Percentiles rank a stretch among this genome's conserved stretches.
Conservation (phyloP, 2,113 vertebrate species). For the Sciurus niger region DNA sequence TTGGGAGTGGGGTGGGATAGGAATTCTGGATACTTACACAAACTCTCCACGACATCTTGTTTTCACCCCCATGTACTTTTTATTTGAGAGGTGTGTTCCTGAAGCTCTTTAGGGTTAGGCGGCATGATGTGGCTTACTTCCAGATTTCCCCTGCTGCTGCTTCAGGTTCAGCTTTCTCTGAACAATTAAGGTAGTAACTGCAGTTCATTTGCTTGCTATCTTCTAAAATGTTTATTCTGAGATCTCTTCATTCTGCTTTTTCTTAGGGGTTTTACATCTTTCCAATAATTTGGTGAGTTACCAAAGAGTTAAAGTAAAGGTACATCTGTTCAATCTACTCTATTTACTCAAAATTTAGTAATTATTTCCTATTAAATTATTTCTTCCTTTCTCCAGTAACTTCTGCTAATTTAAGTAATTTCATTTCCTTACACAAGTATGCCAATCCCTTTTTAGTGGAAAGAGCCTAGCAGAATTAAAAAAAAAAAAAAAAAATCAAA, state of each 20-base stretch:
- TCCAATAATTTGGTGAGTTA: slow-evolving; percentile 11
- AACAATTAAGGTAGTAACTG: neutral
- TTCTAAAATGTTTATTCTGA: slow-evolving; percentile 18
- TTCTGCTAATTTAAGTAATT: slow-evolving; percentile 68
- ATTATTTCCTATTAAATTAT: slow-evolving; percentile 60
- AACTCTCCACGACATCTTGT: neutral
- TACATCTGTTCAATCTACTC: neutral
- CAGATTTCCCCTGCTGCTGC: neutral
- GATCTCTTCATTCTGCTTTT: slow-evolving; percentile 17
- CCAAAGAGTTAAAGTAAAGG: slow-evolving; percentile 48
- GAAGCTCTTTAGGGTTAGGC: neutral
- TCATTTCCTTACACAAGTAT: slow-evolving; percentile 37
- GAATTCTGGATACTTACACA: neutral
- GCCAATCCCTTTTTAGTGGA: slow-evolving; percentile 1
- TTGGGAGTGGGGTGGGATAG: neutral
- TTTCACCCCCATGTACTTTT: neutral
- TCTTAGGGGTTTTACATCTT: slow-evolving; percentile 21
- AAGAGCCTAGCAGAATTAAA: slow-evolving; percentile 31
- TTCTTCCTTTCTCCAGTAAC: slow-evolving; percentile 53
- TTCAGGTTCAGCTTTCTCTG: neutral
- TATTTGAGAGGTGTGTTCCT: neutral
- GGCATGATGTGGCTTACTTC: neutral
- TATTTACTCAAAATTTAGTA: slow-evolving; percentile 49
- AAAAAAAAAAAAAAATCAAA: slow-evolving; percentile 70
- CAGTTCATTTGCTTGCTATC: neutral